Evolutionary conservation across 2,888 invertebrate species (phyloP).

Genomic region (Torymus auratus): DNA sequence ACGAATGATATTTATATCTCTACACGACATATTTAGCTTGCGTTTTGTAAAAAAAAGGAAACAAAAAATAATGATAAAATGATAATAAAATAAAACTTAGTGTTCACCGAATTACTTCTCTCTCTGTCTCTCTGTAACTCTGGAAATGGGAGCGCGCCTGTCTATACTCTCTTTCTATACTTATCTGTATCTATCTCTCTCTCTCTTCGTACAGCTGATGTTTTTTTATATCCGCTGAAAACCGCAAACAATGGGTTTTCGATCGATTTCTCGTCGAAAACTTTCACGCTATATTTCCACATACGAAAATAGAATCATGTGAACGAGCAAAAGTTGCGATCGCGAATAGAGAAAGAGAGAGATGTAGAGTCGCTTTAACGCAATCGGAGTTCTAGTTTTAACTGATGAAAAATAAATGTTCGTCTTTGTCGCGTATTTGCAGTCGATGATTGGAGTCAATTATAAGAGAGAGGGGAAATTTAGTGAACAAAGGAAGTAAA

Average conservation of each 20-base stretch:
- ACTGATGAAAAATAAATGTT: neutral
- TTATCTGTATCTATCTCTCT: slow-evolving; percentile 37
- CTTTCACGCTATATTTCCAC: neutral
- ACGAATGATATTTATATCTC: slow-evolving; percentile 44
- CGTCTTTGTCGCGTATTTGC: neutral
- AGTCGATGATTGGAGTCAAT: too few relatives aligned
- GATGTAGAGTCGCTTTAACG: neutral
- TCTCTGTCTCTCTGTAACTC: slow-evolving; percentile 15
- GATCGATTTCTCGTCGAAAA: neutral
- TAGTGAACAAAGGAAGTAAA: slow-evolving; percentile 48
- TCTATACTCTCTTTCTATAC: slow-evolving; percentile 20
- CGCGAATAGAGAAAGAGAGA: neutral
- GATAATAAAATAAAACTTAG: slow-evolving; percentile 10
- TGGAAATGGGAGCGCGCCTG: neutral
- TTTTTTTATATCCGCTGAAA: slow-evolving; percentile 1
- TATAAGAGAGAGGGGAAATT: slow-evolving; percentile 23
- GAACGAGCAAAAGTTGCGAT: slow-evolving; percentile 13
- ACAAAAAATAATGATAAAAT: neutral
- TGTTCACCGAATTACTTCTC: slow-evolving; percentile 51
- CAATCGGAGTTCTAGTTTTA: neutral
- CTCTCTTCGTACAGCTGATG: neutral
- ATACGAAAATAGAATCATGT: slow-evolving; percentile 5
- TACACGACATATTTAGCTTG: slow-evolving; percentile 51
- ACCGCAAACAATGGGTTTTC: neutral
- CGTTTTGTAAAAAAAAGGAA: slow-evolving; percentile 30